Conservation (phyloP, 2,888 invertebrate genomes). For the Argyresthia goedartella region DNA sequence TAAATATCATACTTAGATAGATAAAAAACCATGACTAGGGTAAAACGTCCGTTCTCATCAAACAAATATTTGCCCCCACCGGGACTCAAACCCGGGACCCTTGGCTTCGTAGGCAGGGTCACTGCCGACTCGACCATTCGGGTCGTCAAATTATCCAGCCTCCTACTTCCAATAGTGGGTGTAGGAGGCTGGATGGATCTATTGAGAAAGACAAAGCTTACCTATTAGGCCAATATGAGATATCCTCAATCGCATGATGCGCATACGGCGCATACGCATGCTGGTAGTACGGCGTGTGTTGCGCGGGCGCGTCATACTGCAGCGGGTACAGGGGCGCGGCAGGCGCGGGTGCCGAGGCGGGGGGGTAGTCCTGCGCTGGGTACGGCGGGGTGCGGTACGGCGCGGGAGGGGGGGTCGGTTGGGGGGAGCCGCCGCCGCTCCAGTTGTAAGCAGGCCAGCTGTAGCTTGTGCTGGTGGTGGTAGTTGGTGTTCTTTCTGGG, state of each 20-base stretch:
- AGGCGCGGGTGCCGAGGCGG: conserved; percentile 36
- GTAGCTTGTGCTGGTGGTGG: conserved; percentile 51
- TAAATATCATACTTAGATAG: no score
- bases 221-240: conserved; percentile 64
- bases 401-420: conserved; percentile 47
- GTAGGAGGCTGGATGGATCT: no score
- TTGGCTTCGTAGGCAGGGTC: no score
- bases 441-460: conserved; percentile 52
- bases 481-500: conserved; percentile 40
- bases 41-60: no score
- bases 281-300: conserved; percentile 59
- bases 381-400: conserved; percentile 60
- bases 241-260: conserved; percentile 61
- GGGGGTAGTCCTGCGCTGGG: conserved; percentile 45
- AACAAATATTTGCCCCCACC: no score
- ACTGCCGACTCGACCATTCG: no score
- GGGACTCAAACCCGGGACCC: no score
- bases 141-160: no score
- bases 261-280: conserved; percentile 62
- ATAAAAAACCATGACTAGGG: no score
- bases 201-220: conserved; percentile 14
- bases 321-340: conserved; percentile 50
- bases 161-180: no score
- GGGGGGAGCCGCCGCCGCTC: conserved; percentile 51
- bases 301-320: conserved; percentile 51